phyloP scores from a whole-genome alignment of 2,113 vertebrate genomes.

The Apodemus sylvaticus region DNA sequence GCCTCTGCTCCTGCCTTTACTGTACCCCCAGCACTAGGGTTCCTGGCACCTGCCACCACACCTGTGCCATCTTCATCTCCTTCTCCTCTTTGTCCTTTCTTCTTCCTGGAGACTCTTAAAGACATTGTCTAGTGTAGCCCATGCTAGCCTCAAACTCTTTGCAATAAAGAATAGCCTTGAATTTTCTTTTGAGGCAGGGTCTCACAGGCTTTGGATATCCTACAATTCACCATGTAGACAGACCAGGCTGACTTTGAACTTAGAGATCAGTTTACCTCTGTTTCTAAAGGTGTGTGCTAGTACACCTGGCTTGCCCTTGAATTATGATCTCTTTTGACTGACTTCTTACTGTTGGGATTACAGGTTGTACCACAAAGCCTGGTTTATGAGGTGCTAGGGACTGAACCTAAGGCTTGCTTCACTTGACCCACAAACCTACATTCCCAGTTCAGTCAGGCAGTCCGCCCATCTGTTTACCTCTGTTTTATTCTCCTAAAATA shows the following conservation, averaged over 20 bases:
- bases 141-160: neutral
- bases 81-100: neutral
- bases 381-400: neutral
- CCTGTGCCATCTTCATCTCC: neutral
- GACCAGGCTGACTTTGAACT: neutral
- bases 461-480: neutral
- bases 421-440: neutral
- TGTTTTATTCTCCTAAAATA: neutral
- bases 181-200: neutral
- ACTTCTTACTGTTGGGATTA: neutral
- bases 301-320: neutral
- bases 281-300: neutral
- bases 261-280: neutral
- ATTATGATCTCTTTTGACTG: neutral
- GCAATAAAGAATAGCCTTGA: neutral
- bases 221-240: neutral
- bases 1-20: neutral
- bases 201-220: neutral
- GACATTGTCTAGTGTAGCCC: neutral
- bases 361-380: neutral
- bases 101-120: neutral
- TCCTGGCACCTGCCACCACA: neutral
- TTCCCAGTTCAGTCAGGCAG: neutral
- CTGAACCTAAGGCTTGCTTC: neutral
- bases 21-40: neutral